phyloP scores from a whole-genome alignment of 2,113 vertebrate genomes.

The Oryctolagus cuniculus region DNA sequence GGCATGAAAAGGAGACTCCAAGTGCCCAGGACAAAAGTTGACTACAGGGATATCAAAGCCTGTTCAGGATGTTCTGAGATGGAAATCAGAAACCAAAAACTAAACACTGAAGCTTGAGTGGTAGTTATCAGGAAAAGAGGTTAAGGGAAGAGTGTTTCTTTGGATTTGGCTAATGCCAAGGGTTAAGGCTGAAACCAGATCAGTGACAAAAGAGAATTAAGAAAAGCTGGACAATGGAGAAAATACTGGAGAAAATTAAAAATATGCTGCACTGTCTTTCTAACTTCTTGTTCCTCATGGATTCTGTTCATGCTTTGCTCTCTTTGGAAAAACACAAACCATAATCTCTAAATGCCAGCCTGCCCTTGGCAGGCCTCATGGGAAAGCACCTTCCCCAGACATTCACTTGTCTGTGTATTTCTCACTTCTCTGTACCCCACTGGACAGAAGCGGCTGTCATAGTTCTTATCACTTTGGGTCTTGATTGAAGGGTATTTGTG shows the following conservation, averaged over 20 bases:
- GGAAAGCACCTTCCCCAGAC: not conserved
- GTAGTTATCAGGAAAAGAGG: not conserved
- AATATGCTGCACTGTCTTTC: not conserved
- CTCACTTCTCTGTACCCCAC: not conserved
- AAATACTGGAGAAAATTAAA: not conserved
- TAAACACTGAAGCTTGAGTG: not conserved
- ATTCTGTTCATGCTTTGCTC: not conserved
- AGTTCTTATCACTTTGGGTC: not conserved
- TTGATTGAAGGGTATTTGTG: not conserved
- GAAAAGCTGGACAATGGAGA: not conserved
- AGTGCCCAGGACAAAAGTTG: accelerated
- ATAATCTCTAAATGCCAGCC: not conserved
- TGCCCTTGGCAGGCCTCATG: not conserved
- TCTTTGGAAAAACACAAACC: not conserved
- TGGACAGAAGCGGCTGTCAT: not conserved
- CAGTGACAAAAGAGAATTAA: not conserved
- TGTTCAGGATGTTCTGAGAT: not conserved
- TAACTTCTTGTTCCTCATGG: not conserved
- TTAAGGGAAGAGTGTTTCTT: not conserved
- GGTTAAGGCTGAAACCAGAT: not conserved
- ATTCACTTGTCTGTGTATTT: not conserved
- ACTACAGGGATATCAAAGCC: too few species aligned
- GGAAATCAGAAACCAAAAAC: not conserved
- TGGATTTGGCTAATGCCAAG: not conserved
- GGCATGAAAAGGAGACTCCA: too few species aligned